Base-by-base conservation (phyloP, 1,140 invertebrate species). In the Microplitis mediator region DNA sequence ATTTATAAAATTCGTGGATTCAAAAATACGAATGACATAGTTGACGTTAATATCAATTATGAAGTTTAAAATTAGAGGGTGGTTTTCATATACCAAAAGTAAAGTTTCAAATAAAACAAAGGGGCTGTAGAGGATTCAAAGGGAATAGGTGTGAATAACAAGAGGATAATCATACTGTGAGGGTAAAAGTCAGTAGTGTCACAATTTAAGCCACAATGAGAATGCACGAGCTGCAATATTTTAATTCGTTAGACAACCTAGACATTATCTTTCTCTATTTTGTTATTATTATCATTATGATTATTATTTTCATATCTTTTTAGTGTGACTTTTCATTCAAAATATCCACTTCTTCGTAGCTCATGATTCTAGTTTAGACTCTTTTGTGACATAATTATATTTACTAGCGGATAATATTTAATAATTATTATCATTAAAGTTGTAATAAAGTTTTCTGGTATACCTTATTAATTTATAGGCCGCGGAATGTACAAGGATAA, bases 391-490 rank as follows among this genome's bases (percentile, higher is more conserved):
- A 85, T 23, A 23, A 23, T 23, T 23, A 23, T 23, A 23, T 23
- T 82, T 83, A 83, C 81, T 73, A 23, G 23, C 23, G 73, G 83
- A 86, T 87, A 86, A 87, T 87, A 87, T 87, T 86, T 87, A 87
- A 87, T 87, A 86, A 87, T 87, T 87, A 86, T 86, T 86, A 86
- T 85, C 82, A 86, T 87, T 87, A 87, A 83, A 86, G 82, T 85
- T 85, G 81, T 85, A 84, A 86, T 86, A 86, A 86, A 86, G 84
- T 23, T 23, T 87, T 86, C 84, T 16, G 81, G 82, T 82, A 86
- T 87, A 85, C 85, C 86, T 86, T 86, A 87, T 87, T 87, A 87
- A 86, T 87, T 87, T 87, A 87, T 87, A 86, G 85, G 82, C 78
- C 80, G 70, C 67, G 67, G 51, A 54, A 50, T 45, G 36, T 23